phyloP scores from a whole-genome alignment of 2,888 invertebrate genomes.

The Brassicogethes aeneus region DNA sequence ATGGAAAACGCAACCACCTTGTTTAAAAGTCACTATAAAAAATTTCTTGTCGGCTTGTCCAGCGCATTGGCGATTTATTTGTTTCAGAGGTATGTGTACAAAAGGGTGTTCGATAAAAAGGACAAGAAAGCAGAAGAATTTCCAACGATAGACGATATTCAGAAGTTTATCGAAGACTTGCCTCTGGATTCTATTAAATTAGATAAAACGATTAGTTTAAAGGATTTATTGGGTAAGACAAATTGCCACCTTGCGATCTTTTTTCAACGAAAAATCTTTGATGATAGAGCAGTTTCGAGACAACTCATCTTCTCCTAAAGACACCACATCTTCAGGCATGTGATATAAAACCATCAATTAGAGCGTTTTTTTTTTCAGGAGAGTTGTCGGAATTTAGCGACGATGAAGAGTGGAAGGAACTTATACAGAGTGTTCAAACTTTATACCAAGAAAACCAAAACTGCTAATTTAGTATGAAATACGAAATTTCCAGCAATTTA shows the following conservation, averaged over 20 bases:
- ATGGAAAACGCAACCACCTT: neutral
- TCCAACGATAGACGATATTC: conserved; percentile 28
- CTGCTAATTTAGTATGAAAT: no score
- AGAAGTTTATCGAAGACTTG: conserved; percentile 28
- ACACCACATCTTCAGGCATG: no score
- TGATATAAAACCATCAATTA: no score
- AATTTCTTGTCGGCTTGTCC: neutral
- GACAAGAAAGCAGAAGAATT: conserved; percentile 14
- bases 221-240: conserved; percentile 24
- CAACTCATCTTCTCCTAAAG: no score
- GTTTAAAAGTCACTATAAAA: neutral
- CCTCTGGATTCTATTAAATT: conserved; percentile 24
- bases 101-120: neutral
- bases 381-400: conserved; percentile 30
- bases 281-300: no score
- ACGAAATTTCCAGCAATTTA: no score
- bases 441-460: conserved; percentile 20
- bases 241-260: no score
- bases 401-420: conserved; percentile 31
- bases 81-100: neutral
- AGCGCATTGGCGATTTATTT: neutral
- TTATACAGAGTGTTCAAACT: conserved; percentile 28
- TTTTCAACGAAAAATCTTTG: no score
- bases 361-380: neutral
- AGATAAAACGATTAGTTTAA: conserved; percentile 23